A percentile compares a stretch with the other conserved stretches of the same genome.
Evolutionary conservation across 1,140 invertebrate genomes (phyloP).

Genomic region (Drosophila bocki): DNA sequence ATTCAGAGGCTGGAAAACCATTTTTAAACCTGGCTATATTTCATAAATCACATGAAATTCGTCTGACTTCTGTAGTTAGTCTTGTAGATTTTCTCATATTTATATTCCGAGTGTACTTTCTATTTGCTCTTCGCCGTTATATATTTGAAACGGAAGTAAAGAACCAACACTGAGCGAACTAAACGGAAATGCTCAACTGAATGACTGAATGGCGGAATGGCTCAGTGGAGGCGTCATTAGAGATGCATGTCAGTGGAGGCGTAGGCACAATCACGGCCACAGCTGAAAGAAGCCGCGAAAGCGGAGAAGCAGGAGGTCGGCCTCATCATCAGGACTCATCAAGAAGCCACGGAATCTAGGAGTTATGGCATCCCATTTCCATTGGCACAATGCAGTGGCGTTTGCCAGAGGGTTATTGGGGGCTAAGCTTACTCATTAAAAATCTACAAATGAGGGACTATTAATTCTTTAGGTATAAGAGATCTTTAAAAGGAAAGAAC

Average conservation of each 20-base stretch:
- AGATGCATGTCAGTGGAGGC: slow-evolving; percentile 56
- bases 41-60: background rate
- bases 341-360: slow-evolving; percentile 23
- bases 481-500: background rate
- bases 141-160: slow-evolving; percentile 77
- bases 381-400: background rate
- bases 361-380: slow-evolving; percentile 5
- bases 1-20: background rate
- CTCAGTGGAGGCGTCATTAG: slow-evolving; percentile 66
- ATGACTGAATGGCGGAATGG: slow-evolving; percentile 62
- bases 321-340: slow-evolving; percentile 37
- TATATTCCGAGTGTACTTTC: background rate
- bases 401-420: background rate
- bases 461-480: background rate
- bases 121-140: slow-evolving; percentile 59
- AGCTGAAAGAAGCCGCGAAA: slow-evolving; percentile 12
- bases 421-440: background rate
- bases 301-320: slow-evolving; percentile 4
- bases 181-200: slow-evolving; percentile 67
- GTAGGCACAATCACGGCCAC: slow-evolving; percentile 11
- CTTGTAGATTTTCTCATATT: no score
- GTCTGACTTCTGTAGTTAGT: no score
- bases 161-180: slow-evolving; percentile 42
- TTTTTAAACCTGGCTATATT: background rate
- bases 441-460: background rate